Evolutionary conservation across 2,888 invertebrate species (phyloP).

Genomic region (Hirtodrosophila alboralis): DNA sequence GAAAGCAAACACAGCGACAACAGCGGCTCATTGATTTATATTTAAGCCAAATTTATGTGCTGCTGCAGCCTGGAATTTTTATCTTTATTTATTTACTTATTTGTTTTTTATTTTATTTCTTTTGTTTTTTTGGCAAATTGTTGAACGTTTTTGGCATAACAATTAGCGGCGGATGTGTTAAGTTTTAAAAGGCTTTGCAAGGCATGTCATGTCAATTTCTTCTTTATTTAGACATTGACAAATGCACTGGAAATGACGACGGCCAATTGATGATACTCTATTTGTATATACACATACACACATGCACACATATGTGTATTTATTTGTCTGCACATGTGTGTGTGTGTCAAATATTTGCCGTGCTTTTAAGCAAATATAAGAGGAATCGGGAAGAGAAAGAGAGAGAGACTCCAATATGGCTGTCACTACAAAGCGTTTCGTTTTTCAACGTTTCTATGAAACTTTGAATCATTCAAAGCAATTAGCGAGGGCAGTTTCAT

Average conservation of each 20-base stretch:
- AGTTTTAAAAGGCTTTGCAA: constrained; percentile 27
- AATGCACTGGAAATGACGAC: constrained; percentile 53
- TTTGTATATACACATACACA: constrained; percentile 12
- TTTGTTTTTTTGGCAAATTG: constrained; percentile 40
- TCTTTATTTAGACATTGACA: constrained; percentile 48
- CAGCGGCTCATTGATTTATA: constrained; percentile 62
- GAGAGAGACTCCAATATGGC: constrained; percentile 15
- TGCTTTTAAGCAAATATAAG: constrained; percentile 60
- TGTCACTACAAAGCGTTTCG: constrained; percentile 45
- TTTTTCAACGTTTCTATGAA: constrained; percentile 56
- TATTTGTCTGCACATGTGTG: constrained; percentile 12
- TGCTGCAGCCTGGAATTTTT: constrained; percentile 48
- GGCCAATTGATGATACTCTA: constrained; percentile 45
- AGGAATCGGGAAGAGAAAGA: constrained; percentile 16
- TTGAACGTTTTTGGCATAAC: constrained; percentile 67
- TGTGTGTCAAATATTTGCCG: constrained; percentile 63
- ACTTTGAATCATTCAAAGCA: constrained; percentile 30
- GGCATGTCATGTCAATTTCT: constrained; percentile 21
- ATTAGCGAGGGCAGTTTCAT: constrained; percentile 19
- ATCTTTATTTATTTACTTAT: constrained; percentile 33
- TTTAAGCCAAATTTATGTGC: constrained; percentile 54
- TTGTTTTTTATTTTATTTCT: constrained; percentile 23
- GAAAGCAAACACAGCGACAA: constrained; percentile 25
- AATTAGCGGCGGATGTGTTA: constrained; percentile 57
- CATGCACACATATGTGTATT: neutral